Percentiles rank a stretch among this genome's conserved stretches.
phyloP scores from a whole-genome alignment of 2,113 vertebrate genomes.

The Muntiacus muntjak region DNA sequence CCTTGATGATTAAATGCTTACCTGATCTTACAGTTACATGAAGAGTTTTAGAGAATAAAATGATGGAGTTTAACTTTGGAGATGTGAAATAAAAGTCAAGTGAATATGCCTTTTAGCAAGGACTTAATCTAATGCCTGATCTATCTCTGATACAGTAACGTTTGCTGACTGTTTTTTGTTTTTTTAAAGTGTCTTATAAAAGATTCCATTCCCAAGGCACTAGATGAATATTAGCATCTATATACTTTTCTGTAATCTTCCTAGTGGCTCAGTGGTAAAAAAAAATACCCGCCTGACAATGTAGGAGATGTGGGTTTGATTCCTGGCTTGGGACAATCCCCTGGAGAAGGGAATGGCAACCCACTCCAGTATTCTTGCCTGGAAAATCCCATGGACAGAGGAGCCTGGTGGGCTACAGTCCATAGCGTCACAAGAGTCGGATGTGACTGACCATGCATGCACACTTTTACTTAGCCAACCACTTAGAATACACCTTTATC shows the following conservation, averaged over 20 bases:
- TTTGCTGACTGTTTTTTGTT: neutral
- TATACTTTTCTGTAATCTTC: neutral
- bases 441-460: neutral
- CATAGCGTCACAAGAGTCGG: fast-evolving
- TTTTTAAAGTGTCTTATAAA: neutral
- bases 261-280: neutral
- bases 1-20: constrained; percentile 48
- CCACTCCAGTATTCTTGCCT: neutral
- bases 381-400: neutral
- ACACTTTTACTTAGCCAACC: neutral
- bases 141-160: neutral
- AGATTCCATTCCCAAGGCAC: neutral
- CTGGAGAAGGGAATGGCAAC: neutral
- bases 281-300: neutral
- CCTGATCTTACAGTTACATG: constrained; percentile 37
- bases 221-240: neutral
- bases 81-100: constrained; percentile 45
- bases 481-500: neutral
- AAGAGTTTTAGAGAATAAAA: constrained; percentile 15
- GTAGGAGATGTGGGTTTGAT: neutral
- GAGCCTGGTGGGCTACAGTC: neutral
- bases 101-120: constrained; percentile 29
- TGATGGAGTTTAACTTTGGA: constrained; percentile 37
- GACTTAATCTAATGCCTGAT: constrained; percentile 36
- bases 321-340: neutral